These are phyloP conservation scores for Cynocephalus volans DNA, from an alignment of 2,113 vertebrate genomes.

Conservation along the genomic window DNA sequence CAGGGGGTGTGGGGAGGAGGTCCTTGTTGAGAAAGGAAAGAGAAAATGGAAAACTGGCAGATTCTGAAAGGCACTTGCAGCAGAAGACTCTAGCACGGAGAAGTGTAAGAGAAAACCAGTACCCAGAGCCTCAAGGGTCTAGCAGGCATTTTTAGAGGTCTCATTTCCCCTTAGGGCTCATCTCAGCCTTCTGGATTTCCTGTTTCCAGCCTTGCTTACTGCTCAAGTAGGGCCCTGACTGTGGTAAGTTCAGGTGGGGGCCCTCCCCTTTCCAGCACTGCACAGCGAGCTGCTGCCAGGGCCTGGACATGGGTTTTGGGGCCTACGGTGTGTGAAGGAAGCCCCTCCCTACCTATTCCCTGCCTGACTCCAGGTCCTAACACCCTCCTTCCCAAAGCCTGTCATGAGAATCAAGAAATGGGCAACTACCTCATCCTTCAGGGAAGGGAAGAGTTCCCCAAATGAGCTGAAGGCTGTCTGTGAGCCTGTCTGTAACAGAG, in stretches of 20 bases:
- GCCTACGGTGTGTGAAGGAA: neutral
- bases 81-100: neutral
- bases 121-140: neutral
- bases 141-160: too few relatives aligned
- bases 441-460: neutral
- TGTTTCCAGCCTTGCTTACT: neutral
- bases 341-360: neutral
- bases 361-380: neutral
- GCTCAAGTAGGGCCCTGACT: neutral
- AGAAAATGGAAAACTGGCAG: neutral
- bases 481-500: neutral
- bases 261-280: neutral
- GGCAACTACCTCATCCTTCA: neutral
- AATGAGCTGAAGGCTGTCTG: neutral
- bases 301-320: neutral
- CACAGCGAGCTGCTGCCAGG: neutral
- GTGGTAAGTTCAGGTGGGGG: neutral
- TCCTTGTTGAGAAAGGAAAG: neutral
- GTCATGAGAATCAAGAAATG: neutral
- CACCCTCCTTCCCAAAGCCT: neutral
- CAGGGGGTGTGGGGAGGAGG: too few relatives aligned
- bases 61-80: neutral
- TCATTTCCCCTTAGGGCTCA: neutral
- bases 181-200: neutral
- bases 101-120: neutral